Conservation (phyloP, 2,888 invertebrate genomes). For the Acheta domesticus region DNA sequence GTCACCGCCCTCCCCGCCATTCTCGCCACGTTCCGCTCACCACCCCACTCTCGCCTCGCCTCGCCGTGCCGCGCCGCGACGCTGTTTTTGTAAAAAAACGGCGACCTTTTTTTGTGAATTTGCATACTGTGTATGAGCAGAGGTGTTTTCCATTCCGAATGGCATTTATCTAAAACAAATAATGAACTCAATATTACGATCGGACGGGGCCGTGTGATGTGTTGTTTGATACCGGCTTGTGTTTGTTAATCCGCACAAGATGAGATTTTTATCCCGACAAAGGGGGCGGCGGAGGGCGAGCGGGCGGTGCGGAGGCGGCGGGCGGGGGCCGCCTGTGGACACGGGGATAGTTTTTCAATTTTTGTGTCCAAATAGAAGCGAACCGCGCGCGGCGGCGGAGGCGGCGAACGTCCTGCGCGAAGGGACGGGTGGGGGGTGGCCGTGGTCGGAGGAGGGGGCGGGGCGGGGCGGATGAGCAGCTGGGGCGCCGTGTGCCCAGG, state of each 20-base stretch:
- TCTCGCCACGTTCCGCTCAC: background rate
- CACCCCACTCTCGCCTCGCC: background rate
- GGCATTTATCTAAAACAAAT: slow-evolving; percentile 34
- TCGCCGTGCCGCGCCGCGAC: background rate
- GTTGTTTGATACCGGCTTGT: slow-evolving; percentile 28
- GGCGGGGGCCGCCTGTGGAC: slow-evolving; percentile 21
- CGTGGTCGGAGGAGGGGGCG: background rate
- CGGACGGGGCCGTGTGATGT: slow-evolving; percentile 23
- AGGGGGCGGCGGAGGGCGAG: slow-evolving; percentile 25
- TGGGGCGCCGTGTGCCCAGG: background rate
- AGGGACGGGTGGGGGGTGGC: background rate
- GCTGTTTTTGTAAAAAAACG: slow-evolving; percentile 4
- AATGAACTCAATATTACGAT: slow-evolving; percentile 31
- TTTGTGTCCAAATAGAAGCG: slow-evolving; percentile 34
- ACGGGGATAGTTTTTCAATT: slow-evolving; percentile 32
- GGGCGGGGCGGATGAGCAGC: background rate
- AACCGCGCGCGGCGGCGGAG: background rate
- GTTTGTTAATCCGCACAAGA: slow-evolving; percentile 35
- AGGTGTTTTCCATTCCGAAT: slow-evolving; percentile 31
- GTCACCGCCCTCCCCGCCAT: background rate
- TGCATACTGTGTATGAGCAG: slow-evolving; percentile 28
- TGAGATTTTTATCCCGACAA: slow-evolving; percentile 36
- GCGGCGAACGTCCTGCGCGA: background rate
- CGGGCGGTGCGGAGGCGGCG: background rate
- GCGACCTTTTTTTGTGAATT: slow-evolving; percentile 28